Evolutionary conservation across 2,888 invertebrate genomes (phyloP), one percentile per base, ranked within the genome.

Genomic region (Ypsolopha sequella): DNA sequence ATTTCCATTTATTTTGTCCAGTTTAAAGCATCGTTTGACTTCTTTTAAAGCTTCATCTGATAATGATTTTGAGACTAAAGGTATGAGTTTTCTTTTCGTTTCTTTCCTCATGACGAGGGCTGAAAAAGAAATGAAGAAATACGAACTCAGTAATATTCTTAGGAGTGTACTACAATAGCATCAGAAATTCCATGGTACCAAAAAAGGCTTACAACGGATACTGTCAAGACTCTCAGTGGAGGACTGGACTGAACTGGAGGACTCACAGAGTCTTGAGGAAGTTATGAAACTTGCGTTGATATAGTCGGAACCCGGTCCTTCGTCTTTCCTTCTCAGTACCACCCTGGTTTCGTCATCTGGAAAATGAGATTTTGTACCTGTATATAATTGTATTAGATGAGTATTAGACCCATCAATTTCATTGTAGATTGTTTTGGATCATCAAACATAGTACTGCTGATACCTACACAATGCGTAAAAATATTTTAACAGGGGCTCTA

Each of bases 231-330:
- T 82, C 53, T 82, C 80, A 47, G 70, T 78, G 0, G 79, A 52
- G 0, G 80, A 79, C 51, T 78, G 74, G 2, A 73, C 66, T 0
- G 78, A 77, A 45, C 68, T 68, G 36, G 61, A 52, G 0, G 74
- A 72, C 52, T 70, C 70, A 13, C 63, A 57, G 1, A 73, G 64
- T 1, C 68, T 61, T 1, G 66, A 55, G 63, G 90, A 78, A 58
- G 90, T 91, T 59, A 99, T 96, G 69, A 93, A 94, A 80, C 97
- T 99, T 51, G 98, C 99, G 76, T 99, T 99, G 58, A 99, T 97
- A 72, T 99, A 99, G 76, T 98, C 98, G 6, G 93, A 87, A 34
- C 93, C 94, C 0, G 53, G 48, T 9, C 91, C 59, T 63, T 88
- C 89, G 71, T 68, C 87, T 41, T 85, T 79, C 56, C 89, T 88